Evolutionary conservation across 2,797 vertebrate genomes (phyloP), one percentile per base, ranked within the genome.

Genomic region (Micropoecilia bifurca): DNA sequence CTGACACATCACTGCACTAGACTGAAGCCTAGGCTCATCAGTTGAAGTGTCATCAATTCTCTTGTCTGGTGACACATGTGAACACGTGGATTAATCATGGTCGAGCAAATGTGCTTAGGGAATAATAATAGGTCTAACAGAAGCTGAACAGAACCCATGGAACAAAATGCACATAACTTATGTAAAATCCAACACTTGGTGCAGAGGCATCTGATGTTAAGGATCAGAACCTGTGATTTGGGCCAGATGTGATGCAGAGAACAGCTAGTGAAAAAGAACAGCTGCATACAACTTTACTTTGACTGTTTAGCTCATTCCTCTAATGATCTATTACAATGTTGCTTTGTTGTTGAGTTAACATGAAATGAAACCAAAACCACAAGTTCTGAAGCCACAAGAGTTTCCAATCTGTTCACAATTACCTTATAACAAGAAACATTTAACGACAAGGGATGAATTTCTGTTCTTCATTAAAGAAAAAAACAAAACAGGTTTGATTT

Each of bases 321-420:
- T 16, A 39, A 39, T 66, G 16, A 66, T 4, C 18, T 66, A 68
- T 43, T 12, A 41, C 36, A 41, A 25, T 9, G 20, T 10, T 41
- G 66, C 22, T 63, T 18, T 68, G 63, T 66, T 66, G 36, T 39
- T 66, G 18, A 14, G 36, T 39, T 66, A 66, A 22, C 63, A 68
- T 25, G 22, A 66, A 66, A 66, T 39, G 63, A 43, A 68, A 68
- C 66, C 66, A 68, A 68, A 68, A 68, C 63, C 36, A 39, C 36
- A 39, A 68, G 8, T 68, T 68, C 39, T 68, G 36, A 68, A 41
- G 36, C 36, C 59, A 36, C 59, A 63, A 63, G 30, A 18, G 9
- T 68, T 68, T 68, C 39, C 66, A 43, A 12, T 68, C 36, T 41
- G 9, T 43, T 68, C 36, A 41, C 20, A 12, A 12, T 68, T 41